A percentile compares a stretch with the other conserved stretches of the same genome.
Conservation (phyloP, 1,140 invertebrate species). For the Caenorhabditis briggsae region DNA sequence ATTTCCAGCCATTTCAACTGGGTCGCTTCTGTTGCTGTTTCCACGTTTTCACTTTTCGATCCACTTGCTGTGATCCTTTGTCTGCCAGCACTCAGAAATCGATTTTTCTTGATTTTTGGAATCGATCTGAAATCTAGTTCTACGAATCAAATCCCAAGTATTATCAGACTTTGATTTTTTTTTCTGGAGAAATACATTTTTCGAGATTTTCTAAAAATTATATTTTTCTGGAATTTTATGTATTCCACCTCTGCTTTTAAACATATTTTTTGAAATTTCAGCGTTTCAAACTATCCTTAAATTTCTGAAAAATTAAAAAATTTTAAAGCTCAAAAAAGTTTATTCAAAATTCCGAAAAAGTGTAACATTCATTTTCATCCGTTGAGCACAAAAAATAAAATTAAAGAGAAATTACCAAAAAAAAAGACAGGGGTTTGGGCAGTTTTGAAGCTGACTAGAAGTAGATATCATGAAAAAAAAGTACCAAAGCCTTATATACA, state of each 20-base stretch:
- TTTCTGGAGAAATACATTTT: neutral
- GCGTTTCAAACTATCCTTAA: no score
- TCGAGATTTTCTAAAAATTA: neutral
- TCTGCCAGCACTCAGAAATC: neutral
- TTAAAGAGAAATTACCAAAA: neutral
- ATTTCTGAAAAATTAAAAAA: no score
- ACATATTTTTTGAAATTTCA: no score
- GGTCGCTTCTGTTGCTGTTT: neutral
- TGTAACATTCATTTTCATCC: no score
- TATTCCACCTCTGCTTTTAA: no score
- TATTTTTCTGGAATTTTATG: no score
- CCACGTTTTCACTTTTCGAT: neutral
- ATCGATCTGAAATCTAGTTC: neutral
- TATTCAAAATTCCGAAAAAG: no score
- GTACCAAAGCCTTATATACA: constrained; percentile 47
- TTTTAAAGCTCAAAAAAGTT: no score
- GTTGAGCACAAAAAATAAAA: neutral
- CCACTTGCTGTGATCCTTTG: neutral
- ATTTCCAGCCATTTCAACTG: neutral
- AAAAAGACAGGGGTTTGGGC: neutral
- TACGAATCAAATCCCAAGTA: neutral
- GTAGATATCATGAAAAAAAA: neutral
- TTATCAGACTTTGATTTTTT: neutral
- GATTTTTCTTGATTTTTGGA: neutral
- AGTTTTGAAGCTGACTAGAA: constrained; percentile 31